Base-by-base conservation (phyloP, 2,888 invertebrate species). In the Calameuta idolon region DNA sequence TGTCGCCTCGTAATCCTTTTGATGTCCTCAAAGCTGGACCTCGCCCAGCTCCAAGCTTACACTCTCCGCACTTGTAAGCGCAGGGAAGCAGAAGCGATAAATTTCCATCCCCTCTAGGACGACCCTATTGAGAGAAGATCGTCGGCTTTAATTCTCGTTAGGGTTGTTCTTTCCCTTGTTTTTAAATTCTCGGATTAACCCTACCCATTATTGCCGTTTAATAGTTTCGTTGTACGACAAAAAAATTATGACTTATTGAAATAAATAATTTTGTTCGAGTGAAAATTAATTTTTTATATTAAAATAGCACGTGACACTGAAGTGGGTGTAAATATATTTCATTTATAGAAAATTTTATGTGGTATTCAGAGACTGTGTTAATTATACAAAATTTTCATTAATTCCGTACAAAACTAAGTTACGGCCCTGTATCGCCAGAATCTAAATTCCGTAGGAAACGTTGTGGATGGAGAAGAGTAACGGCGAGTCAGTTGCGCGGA, bases 1-100 rank as follows among this genome's bases (percentile, higher is more conserved):
- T 80, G 84, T 83, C 81, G 84, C 82, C 83, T 83, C 82, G 83
- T 86, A 85, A 84, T 87, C 88, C 88, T 86, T 87, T 88, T 88
- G 88, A 88, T 88, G 88, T 87, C 78, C 84, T 83, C 84, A 86
- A 86, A 86, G 84, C 85, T 80, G 84, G 81, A 85, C 83, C 83
- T 82, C 79, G 80, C 76, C 74, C 73, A 30, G 55, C 71, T 74
- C 75, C 34, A 75, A 82, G 87, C 86, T 87, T 85, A 85, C 77
- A 82, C 82, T 81, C 82, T 81, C 83, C 81, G 79, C 78, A 78
- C 40, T 69, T 23, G 73, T 82, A 81, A 84, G 77, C 81, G 78
- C 84, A 86, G 87, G 82, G 87, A 83, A 76, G 84, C 79, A 85
- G 80, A 78, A 83, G 79, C 83, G 81, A 82, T 84, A 83, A 83